These are phyloP conservation scores for Orthosia gothica DNA, from an alignment of 2,888 invertebrate genomes.

Conservation along the genomic window DNA sequence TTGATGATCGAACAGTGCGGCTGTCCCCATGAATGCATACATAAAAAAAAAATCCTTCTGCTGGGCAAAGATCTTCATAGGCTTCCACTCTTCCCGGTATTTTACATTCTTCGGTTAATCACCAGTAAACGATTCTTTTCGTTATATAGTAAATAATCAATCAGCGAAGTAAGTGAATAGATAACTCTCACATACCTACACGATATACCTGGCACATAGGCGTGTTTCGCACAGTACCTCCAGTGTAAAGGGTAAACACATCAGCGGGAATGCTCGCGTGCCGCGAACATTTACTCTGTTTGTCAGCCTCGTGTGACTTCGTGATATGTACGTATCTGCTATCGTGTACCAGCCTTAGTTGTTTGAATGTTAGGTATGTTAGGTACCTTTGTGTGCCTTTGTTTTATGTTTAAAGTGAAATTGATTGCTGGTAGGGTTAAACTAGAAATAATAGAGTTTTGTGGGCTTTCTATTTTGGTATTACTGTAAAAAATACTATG, in stretches of 20 bases:
- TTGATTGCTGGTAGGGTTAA: constrained; percentile 17
- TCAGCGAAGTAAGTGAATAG: constrained; percentile 5
- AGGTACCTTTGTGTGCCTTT: neutral
- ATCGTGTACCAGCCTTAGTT: constrained; percentile 21
- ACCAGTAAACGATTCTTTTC: too few relatives aligned
- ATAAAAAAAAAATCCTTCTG: too few relatives aligned
- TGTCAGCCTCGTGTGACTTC: constrained; percentile 54
- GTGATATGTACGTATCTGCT: constrained; percentile 18
- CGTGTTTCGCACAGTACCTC: constrained; percentile 7
- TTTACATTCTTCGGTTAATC: too few relatives aligned
- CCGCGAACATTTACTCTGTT: constrained; percentile 46
- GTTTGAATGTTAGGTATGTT: neutral
- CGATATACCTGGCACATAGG: neutral
- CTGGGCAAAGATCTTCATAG: too few relatives aligned
- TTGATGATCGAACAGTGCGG: too few relatives aligned
- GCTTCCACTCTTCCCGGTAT: too few relatives aligned
- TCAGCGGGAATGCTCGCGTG: constrained; percentile 56
- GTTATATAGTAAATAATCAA: too few relatives aligned
- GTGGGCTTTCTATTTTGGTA: too few relatives aligned
- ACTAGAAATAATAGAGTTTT: too few relatives aligned
- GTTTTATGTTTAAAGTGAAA: neutral
- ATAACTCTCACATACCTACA: neutral
- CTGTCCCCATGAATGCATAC: too few relatives aligned
- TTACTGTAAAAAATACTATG: neutral
- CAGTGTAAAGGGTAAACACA: constrained; percentile 54